A percentile compares a stretch with the other conserved stretches of the same genome.
Conservation (phyloP, 1,140 invertebrate species). For the Centruroides sculpturatus region DNA sequence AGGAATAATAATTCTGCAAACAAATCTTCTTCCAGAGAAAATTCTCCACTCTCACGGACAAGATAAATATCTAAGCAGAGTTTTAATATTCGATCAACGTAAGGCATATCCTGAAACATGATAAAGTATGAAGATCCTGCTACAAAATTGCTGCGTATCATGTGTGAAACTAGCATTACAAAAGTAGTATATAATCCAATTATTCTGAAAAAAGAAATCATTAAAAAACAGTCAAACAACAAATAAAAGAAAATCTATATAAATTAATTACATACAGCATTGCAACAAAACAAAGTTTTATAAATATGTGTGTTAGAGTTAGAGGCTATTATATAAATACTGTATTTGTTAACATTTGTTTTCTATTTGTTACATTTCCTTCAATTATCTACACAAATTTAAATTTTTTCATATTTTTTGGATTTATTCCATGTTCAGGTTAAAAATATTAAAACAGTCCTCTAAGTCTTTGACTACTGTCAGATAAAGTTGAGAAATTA, state of each 20-base stretch:
- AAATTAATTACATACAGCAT: not conserved
- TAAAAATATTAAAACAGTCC: too few species aligned
- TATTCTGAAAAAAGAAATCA: slow-evolving; percentile 49
- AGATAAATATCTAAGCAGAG: slow-evolving; percentile 93
- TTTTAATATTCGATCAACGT: slow-evolving; percentile 79
- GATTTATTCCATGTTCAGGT: too few species aligned
- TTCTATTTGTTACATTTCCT: not conserved
- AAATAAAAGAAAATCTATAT: not conserved
- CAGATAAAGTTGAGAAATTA: too few species aligned
- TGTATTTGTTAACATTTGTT: too few species aligned
- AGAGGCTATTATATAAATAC: too few species aligned
- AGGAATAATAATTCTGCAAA: slow-evolving; percentile 98
- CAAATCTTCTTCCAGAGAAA: slow-evolving; percentile 90
- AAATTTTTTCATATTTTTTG: too few species aligned
- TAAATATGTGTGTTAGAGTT: slow-evolving; percentile 17
- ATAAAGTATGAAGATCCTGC: slow-evolving; percentile 75
- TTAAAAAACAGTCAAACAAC: not conserved
- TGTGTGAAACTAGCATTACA: slow-evolving; percentile 78
- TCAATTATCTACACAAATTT: not conserved
- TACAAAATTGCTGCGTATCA: slow-evolving; percentile 62
- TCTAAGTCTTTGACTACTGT: too few species aligned
- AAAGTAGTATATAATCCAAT: slow-evolving; percentile 94
- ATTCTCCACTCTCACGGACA: slow-evolving; percentile 85
- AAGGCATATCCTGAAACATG: slow-evolving; percentile 93
- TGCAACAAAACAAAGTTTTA: slow-evolving; percentile 26